Conservation (phyloP, 2,113 vertebrate genomes). For the Ictalurus furcatus region DNA sequence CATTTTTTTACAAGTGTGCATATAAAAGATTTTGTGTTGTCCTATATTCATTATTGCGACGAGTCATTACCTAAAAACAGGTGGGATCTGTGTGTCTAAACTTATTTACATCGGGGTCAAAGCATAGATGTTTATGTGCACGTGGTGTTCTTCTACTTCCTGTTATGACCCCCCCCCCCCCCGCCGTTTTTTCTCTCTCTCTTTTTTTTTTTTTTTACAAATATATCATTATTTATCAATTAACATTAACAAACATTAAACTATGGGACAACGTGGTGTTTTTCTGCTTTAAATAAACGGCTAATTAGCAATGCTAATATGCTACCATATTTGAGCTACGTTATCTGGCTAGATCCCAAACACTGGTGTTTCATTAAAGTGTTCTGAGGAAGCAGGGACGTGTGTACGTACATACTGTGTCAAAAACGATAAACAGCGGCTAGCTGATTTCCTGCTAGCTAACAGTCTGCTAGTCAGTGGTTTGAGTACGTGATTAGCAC, state of each 20-base stretch:
- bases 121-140: constrained; percentile 77
- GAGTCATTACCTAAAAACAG: constrained; percentile 95
- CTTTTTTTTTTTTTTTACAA: background rate
- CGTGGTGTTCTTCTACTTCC: constrained; percentile 73
- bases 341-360: background rate
- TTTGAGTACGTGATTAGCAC: constrained; percentile 2
- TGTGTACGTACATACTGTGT: background rate
- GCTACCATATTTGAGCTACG: constrained; percentile 8
- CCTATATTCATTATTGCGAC: constrained; percentile 99
- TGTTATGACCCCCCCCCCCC: constrained; percentile 66
- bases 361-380: background rate
- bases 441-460: background rate
- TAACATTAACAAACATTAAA: background rate
- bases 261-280: background rate
- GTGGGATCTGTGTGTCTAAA: constrained; percentile 88
- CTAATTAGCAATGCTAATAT: constrained; percentile 20
- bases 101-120: constrained; percentile 94
- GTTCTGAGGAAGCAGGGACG: background rate
- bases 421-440: background rate
- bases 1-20: constrained; percentile 71
- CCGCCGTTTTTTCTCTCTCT: background rate
- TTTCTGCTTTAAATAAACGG: constrained; percentile 19
- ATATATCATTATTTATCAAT: constrained; percentile 12
- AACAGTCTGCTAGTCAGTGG: constrained; percentile 20
- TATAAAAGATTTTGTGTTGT: constrained; percentile 84